Conservation (phyloP, 1,140 invertebrate species). For the Meloidogyne exigua region DNA sequence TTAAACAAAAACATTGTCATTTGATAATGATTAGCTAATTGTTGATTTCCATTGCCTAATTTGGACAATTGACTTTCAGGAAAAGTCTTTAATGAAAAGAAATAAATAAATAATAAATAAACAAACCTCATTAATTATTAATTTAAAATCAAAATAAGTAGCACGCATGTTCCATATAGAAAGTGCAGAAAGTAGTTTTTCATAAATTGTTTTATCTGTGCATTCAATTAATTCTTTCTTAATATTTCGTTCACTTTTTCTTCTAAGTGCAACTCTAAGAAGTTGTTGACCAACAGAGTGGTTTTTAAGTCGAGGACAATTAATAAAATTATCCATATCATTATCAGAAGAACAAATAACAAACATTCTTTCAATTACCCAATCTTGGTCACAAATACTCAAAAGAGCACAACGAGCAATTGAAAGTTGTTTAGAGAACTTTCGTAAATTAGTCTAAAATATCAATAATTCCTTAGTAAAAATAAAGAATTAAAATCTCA, state of each 20-base stretch:
- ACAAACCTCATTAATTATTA: slow-evolving; percentile 45
- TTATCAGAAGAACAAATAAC: slow-evolving; percentile 42
- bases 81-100: neutral
- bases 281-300: slow-evolving; percentile 43
- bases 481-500: neutral
- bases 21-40: slow-evolving; percentile 24
- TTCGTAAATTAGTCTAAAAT: neutral
- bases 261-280: slow-evolving; percentile 45
- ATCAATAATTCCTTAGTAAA: neutral
- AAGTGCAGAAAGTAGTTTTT: slow-evolving; percentile 51
- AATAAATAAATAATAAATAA: neutral
- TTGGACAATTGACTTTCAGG: slow-evolving; percentile 24
- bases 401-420: slow-evolving; percentile 32
- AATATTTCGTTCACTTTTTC: slow-evolving; percentile 44
- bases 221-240: slow-evolving; percentile 46
- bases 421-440: slow-evolving; percentile 12
- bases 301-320: slow-evolving; percentile 10
- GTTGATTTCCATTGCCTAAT: slow-evolving; percentile 21
- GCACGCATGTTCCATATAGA: slow-evolving; percentile 54
- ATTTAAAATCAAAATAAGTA: slow-evolving; percentile 49
- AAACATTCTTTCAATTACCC: slow-evolving; percentile 50
- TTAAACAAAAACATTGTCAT: slow-evolving; percentile 18
- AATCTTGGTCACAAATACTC: slow-evolving; percentile 53
- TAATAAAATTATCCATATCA: slow-evolving; percentile 45
- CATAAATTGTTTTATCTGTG: slow-evolving; percentile 37